Evolutionary conservation across 2,888 invertebrate genomes (phyloP).

Genomic region (Ectobius pallidus): DNA sequence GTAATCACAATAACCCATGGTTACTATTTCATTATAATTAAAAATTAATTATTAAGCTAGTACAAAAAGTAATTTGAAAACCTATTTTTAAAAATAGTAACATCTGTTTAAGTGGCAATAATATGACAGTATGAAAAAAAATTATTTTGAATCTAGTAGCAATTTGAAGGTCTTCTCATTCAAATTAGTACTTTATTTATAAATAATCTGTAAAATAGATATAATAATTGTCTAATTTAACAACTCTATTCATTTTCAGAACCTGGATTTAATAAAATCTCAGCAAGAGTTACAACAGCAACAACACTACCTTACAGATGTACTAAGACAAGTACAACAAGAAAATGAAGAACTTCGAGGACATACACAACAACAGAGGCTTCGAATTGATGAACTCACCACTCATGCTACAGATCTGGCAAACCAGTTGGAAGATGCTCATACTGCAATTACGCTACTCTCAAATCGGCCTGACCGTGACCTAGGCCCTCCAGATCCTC

Average conservation of each 20-base stretch:
- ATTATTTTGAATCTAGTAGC: too few species aligned
- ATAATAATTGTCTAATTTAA: too few species aligned
- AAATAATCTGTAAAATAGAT: too few species aligned
- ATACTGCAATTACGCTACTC: slow-evolving; percentile 5
- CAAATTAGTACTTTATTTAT: too few species aligned
- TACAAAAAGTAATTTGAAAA: too few species aligned
- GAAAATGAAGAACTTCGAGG: slow-evolving; percentile 45
- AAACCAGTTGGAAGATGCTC: slow-evolving; percentile 34
- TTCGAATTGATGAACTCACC: slow-evolving; percentile 40
- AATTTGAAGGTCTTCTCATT: too few species aligned
- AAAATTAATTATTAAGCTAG: too few species aligned
- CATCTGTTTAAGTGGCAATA: too few species aligned
- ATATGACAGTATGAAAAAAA: too few species aligned
- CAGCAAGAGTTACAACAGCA: background rate
- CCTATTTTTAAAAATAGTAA: too few species aligned
- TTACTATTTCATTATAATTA: too few species aligned
- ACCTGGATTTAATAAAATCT: background rate
- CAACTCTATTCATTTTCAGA: background rate
- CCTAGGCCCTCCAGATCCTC: background rate
- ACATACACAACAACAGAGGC: slow-evolving; percentile 35
- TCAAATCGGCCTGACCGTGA: background rate
- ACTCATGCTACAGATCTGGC: slow-evolving; percentile 33
- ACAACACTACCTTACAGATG: slow-evolving; percentile 7
- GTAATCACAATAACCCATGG: too few species aligned
- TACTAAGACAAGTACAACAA: slow-evolving; percentile 43